Conservation (phyloP, 2,113 vertebrate genomes). For the Hymenochirus boettgeri region DNA sequence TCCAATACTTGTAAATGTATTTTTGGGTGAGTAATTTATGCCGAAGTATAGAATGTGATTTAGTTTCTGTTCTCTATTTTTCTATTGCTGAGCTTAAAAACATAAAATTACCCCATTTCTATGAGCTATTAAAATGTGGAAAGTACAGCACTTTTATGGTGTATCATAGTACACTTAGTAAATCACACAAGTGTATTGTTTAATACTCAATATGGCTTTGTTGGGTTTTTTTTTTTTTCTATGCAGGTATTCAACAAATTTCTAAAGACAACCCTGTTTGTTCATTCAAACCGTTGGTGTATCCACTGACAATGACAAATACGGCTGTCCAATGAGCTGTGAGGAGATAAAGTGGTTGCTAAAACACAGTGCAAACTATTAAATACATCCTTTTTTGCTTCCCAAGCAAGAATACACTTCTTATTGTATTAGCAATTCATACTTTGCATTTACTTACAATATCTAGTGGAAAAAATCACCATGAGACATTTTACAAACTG, state of each 20-base stretch:
- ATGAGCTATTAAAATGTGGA: neutral
- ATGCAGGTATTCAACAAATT: slow-evolving; percentile 28
- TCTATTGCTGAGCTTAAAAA: too few relatives aligned
- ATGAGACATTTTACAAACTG: too few relatives aligned
- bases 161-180: neutral
- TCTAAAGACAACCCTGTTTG: slow-evolving; percentile 39
- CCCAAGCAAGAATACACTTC: slow-evolving; percentile 28
- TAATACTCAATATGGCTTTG: slow-evolving; percentile 15
- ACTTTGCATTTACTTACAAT: slow-evolving; percentile 23
- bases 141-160: neutral
- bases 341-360: slow-evolving; percentile 24
- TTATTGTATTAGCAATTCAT: slow-evolving; percentile 31
- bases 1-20: too few relatives aligned
- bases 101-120: too few relatives aligned
- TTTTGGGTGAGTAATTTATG: too few relatives aligned
- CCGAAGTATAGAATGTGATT: too few relatives aligned
- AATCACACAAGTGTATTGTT: slow-evolving; percentile 10
- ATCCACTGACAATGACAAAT: slow-evolving; percentile 40
- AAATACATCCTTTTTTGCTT: slow-evolving; percentile 36
- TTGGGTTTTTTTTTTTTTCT: slow-evolving; percentile 18
- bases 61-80: too few relatives aligned
- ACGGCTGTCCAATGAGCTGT: slow-evolving; percentile 38
- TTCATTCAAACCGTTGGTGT: slow-evolving; percentile 23
- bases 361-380: slow-evolving; percentile 37
- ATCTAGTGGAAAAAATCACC: neutral